phyloP scores from a whole-genome alignment of 2,113 vertebrate genomes.

The Hipposideros armiger region DNA sequence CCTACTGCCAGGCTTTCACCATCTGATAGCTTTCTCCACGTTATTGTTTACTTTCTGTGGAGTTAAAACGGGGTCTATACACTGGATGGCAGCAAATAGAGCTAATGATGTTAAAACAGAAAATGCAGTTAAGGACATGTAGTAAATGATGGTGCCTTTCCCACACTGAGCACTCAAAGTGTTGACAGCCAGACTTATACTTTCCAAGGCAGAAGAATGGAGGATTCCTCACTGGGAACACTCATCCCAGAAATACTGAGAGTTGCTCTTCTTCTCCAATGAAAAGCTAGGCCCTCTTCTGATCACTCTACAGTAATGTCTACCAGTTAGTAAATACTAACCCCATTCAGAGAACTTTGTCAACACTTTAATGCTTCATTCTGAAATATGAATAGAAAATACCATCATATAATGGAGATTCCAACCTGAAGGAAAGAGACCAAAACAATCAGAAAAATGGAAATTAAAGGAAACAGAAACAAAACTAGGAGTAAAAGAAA shows the following conservation, averaged over 20 bases:
- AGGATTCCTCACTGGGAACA: neutral
- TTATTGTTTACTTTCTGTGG: neutral
- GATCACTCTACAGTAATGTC: neutral
- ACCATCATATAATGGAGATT: neutral
- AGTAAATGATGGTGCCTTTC: neutral
- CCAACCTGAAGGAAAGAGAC: neutral
- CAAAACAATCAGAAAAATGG: neutral
- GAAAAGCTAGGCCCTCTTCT: neutral
- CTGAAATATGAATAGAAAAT: slow-evolving; percentile 8
- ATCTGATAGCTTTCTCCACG: neutral
- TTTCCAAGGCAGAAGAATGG: neutral
- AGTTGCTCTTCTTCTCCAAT: neutral
- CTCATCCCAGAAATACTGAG: neutral
- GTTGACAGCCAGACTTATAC: neutral
- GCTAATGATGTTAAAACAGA: neutral
- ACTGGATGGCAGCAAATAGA: neutral
- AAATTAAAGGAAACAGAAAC: neutral
- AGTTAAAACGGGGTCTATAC: neutral
- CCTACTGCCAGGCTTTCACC: neutral
- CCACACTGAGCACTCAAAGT: neutral
- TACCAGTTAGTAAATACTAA: neutral
- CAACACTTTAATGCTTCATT: neutral
- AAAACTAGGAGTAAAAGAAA: neutral
- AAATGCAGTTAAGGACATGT: neutral
- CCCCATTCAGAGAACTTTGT: neutral